phyloP scores from a whole-genome alignment of 1,140 invertebrate genomes.

The Lucilia sericata region DNA sequence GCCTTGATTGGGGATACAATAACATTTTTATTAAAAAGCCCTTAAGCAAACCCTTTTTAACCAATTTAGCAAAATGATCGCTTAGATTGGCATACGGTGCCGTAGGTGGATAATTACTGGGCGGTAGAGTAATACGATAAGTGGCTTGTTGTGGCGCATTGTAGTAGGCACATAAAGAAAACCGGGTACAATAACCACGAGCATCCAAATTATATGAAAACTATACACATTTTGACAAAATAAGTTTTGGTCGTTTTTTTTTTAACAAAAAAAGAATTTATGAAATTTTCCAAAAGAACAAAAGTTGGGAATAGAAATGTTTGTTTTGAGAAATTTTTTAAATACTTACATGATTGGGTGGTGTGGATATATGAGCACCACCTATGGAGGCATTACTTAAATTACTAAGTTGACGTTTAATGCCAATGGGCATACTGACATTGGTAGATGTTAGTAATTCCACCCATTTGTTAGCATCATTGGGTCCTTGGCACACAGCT shows the following conservation, averaged over 20 bases:
- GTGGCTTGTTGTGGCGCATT: constrained; percentile 59
- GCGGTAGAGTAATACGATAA: constrained; percentile 73
- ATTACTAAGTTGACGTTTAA: constrained; percentile 65
- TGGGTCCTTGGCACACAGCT: constrained; percentile 85
- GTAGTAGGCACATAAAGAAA: constrained; percentile 69
- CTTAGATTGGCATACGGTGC: constrained; percentile 79
- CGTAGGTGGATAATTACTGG: constrained; percentile 74
- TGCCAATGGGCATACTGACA: constrained; percentile 66
- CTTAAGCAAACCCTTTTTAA: constrained; percentile 78
- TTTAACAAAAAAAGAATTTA: constrained; percentile 27
- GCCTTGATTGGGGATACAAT: constrained; percentile 73
- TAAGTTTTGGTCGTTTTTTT: constrained; percentile 38
- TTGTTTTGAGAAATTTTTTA: neutral
- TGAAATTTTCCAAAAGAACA: constrained; percentile 7
- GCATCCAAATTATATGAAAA: constrained; percentile 65
- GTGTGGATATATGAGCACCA: constrained; percentile 46
- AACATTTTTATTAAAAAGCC: constrained; percentile 79
- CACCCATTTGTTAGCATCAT: constrained; percentile 90
- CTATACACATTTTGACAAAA: constrained; percentile 31
- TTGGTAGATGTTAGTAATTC: constrained; percentile 75
- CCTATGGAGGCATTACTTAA: constrained; percentile 65
- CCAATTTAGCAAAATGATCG: constrained; percentile 79
- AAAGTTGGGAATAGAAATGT: neutral
- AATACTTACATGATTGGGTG: constrained; percentile 70
- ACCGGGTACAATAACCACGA: constrained; percentile 70